Base-by-base conservation (phyloP, 2,113 vertebrate genomes). In the Oryzias javanicus region DNA sequence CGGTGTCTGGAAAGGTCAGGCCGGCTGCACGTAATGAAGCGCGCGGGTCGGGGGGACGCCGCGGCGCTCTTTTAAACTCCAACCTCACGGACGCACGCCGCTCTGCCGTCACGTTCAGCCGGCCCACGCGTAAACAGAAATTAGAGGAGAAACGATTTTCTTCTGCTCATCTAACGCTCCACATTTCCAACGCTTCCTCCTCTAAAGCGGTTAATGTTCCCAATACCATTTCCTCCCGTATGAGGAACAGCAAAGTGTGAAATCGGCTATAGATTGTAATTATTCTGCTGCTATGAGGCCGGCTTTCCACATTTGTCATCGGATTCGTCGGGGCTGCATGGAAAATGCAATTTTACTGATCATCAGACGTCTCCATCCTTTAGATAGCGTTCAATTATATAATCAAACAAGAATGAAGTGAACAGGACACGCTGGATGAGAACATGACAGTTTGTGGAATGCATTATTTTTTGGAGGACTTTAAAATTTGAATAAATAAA, bases 221-320 rank as follows among this genome's bases (percentile, higher is more conserved):
- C 17, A 16, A 14, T 69, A 60, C 41, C 17, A 74, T 81, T 81
- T 76, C 60, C 60, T 79, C 22, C 57, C 27, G 42, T 55, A 44
- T 52, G 45, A 52, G 65, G 73, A 80, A 80, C 58, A 73, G 55
- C 45, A 56, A 65, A 60, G 70, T 81, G 69, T 69, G 60, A 81
- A 71, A 84, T 71, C 56, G 60, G 55, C 68, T 71, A 81, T 81
- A 68, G 74, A 69, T 71, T 81, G 27, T 76, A 76, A 81, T 84
- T 76, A 79, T 76, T 76, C 73, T 61, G 51, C 54, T 42, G 68
- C 61, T 58, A 64, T 53, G 74, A 73, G 65, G 59, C 35, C 42
- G 20, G 52, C 65, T 67, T 55, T 64, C n/a, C 0, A 29, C 56
- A 67, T 67, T 65, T 22, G 27, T 58, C 50, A 14, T 22, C 61